Base-by-base conservation (phyloP, 2,113 vertebrate genomes). In the Tamias sibiricus region DNA sequence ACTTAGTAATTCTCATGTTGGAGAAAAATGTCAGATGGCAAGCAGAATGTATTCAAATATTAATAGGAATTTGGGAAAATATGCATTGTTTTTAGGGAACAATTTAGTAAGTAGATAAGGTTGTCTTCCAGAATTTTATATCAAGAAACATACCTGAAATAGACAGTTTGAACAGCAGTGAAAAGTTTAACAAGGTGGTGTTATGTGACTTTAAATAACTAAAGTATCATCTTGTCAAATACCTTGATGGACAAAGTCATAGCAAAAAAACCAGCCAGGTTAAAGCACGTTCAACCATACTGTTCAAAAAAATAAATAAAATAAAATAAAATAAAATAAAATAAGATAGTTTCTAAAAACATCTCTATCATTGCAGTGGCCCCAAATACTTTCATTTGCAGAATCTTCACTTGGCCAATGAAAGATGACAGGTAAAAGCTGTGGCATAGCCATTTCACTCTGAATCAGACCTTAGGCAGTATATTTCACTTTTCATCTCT, bases 291-390 rank as follows among this genome's bases (percentile, higher is more conserved):
- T 84, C 83, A 94, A 76, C 20, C 26, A 20, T 5, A 40, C 24
- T 40, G 20, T 72, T 92, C 26, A 81, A 93, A 93, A 66, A 35
- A 87, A 66, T n/a, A n/a, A n/a, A n/a, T n/a, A n/a, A n/a, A n/a
- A n/a, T n/a, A n/a, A n/a, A n/a, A n/a, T n/a, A n/a, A n/a, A n/a
- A n/a, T n/a, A n/a, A n/a, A n/a, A n/a, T n/a, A n/a, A n/a, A n/a
- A n/a, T n/a, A n/a, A n/a, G n/a, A 87, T 19, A n/a, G 69, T 75
- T 88, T 90, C 91, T 66, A 59, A 85, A 91, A 93, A 84, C 86
- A 24, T 24, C 19, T 35, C 89, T 87, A 14, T 95, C 54, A 44
- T 95, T 93, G 80, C 37, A 89, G 54, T 32, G 42, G 24, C 42
- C 75, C 47, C 59, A 54, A 57, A 93, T 6, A 44, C 35, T 80